A percentile compares a stretch with the other conserved stretches of the same genome.
phyloP scores from a whole-genome alignment of 2,113 vertebrate genomes.

The Mobula hypostoma region DNA sequence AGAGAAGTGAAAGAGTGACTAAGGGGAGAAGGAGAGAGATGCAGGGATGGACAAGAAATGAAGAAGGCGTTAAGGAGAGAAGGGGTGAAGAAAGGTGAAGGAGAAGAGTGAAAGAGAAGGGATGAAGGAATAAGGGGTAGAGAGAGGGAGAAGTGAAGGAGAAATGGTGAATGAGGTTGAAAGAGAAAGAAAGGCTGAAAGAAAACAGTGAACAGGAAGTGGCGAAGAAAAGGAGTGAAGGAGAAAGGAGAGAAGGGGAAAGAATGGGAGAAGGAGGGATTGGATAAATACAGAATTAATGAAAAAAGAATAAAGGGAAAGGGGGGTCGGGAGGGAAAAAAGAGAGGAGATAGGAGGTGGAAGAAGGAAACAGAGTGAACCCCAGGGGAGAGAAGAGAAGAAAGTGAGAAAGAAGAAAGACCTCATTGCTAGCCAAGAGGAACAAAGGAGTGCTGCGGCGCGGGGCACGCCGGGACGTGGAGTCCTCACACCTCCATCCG shows the following conservation, averaged over 20 bases:
- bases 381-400: neutral
- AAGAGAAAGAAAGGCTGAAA: neutral
- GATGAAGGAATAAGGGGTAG: too few relatives aligned
- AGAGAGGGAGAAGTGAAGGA: neutral
- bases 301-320: neutral
- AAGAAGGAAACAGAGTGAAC: neutral
- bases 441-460: conserved; percentile 1
- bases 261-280: neutral
- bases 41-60: neutral
- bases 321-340: neutral
- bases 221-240: neutral
- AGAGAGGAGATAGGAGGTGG: neutral
- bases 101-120: neutral
- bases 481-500: neutral
- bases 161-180: neutral
- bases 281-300: neutral
- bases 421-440: neutral
- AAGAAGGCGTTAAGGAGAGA: too few relatives aligned
- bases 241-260: too few relatives aligned
- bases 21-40: too few relatives aligned
- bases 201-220: neutral
- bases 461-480: neutral
- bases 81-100: too few relatives aligned
- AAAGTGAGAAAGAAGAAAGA: neutral
- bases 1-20: neutral